Evolutionary conservation across 1,140 invertebrate species (phyloP).

Genomic region (Tetramorium alpestre): DNA sequence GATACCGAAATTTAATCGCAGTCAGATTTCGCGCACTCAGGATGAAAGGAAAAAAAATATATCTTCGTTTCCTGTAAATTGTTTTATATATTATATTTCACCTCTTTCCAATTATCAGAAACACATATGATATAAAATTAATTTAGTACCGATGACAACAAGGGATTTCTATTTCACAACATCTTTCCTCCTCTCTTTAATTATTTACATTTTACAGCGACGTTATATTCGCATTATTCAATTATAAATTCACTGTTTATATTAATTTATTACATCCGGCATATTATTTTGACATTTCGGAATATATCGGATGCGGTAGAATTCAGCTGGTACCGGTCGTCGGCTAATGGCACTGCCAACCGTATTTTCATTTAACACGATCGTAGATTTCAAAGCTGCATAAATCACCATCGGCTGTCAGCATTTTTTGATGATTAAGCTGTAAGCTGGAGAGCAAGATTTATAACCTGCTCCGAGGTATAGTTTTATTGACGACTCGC

Average conservation of each 20-base stretch:
- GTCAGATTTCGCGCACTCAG: background rate
- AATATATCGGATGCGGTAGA: slow-evolving; percentile 22
- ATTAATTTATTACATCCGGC: slow-evolving; percentile 48
- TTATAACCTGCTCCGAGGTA: slow-evolving; percentile 52
- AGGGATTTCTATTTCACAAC: slow-evolving; percentile 11
- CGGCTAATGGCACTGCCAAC: slow-evolving; percentile 46
- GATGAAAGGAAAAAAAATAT: background rate
- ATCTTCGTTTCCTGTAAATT: background rate
- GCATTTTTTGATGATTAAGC: slow-evolving; percentile 62
- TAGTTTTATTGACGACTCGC: slow-evolving; percentile 56
- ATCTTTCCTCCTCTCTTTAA: background rate
- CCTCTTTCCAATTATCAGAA: background rate
- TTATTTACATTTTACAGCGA: background rate
- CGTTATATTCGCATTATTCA: slow-evolving; percentile 25
- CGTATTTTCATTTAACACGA: slow-evolving; percentile 62
- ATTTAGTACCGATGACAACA: background rate
- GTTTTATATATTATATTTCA: background rate
- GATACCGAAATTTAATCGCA: slow-evolving; percentile 22
- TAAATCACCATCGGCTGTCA: slow-evolving; percentile 56
- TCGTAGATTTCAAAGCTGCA: slow-evolving; percentile 49
- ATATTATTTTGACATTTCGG: slow-evolving; percentile 37
- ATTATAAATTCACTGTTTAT: slow-evolving; percentile 25
- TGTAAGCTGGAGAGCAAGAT: slow-evolving; percentile 50
- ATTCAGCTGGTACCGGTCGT: slow-evolving; percentile 1
- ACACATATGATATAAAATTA: background rate